phyloP scores from a whole-genome alignment of 2,888 invertebrate species.

The Caradrina kadenii region DNA sequence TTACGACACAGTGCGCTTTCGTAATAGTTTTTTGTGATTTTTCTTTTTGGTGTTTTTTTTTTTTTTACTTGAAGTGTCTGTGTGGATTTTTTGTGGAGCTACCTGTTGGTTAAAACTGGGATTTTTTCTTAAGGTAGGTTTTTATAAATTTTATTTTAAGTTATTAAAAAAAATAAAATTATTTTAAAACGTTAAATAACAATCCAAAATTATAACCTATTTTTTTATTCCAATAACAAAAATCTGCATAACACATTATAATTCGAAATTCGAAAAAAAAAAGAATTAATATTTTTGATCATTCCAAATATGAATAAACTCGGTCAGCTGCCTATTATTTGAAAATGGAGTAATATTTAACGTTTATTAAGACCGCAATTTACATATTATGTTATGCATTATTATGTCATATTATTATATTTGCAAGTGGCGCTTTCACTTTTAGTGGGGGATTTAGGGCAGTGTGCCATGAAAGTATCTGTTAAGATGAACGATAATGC shows the following conservation, averaged over 20 bases:
- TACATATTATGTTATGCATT: conserved; percentile 70
- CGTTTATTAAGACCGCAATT: conserved; percentile 40
- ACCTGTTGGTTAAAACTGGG: conserved; percentile 17
- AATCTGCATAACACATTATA: neutral
- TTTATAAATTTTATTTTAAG: neutral
- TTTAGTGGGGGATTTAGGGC: conserved; percentile 71
- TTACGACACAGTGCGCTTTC: conserved; percentile 45
- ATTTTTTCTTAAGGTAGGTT: conserved; percentile 45
- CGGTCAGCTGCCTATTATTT: conserved; percentile 22
- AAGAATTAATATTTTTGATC: neutral
- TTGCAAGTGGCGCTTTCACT: conserved; percentile 79
- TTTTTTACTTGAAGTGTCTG: conserved; percentile 24
- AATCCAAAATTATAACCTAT: neutral
- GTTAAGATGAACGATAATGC: conserved; percentile 46
- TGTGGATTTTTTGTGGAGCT: conserved; percentile 51
- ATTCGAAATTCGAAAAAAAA: neutral
- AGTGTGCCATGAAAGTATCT: conserved; percentile 71
- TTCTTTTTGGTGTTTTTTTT: conserved; percentile 29
- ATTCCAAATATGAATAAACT: conserved; percentile 19
- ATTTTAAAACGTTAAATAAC: no score
- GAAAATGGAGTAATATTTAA: conserved; percentile 38
- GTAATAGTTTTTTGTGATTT: conserved; percentile 49
- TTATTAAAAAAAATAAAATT: no score
- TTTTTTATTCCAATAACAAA: neutral
- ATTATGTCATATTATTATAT: conserved; percentile 75